Conservation (phyloP, 2,113 vertebrate genomes). For the Passer domesticus region DNA sequence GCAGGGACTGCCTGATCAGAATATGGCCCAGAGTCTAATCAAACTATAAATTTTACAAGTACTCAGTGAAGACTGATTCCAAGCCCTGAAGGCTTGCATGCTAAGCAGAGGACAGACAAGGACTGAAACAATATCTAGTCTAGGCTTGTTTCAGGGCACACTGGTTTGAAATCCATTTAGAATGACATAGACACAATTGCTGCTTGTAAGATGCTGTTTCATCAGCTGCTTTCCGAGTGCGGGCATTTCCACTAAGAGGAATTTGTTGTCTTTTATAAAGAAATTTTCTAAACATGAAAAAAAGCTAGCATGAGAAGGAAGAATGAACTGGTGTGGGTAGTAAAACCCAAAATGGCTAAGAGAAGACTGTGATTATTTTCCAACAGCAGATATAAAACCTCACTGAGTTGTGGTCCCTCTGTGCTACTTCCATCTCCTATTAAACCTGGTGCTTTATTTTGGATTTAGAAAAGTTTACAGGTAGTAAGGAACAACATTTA, state of each 20-base stretch:
- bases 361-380: neutral
- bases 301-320: neutral
- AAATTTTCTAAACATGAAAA: neutral
- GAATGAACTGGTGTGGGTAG: neutral
- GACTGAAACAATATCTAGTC: neutral
- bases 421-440: neutral
- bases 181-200: neutral
- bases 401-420: neutral
- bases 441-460: neutral
- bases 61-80: neutral
- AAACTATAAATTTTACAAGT: neutral
- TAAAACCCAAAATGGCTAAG: neutral
- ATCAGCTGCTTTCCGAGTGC: neutral
- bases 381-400: neutral
- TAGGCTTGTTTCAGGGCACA: neutral
- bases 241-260: neutral
- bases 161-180: neutral
- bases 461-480: neutral
- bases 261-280: neutral
- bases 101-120: neutral
- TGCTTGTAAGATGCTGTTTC: neutral
- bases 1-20: neutral
- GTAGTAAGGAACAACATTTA: neutral
- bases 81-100: neutral
- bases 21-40: neutral